Evolutionary conservation across 2,113 vertebrate species (phyloP).

Genomic region (Tachysurus vachellii): DNA sequence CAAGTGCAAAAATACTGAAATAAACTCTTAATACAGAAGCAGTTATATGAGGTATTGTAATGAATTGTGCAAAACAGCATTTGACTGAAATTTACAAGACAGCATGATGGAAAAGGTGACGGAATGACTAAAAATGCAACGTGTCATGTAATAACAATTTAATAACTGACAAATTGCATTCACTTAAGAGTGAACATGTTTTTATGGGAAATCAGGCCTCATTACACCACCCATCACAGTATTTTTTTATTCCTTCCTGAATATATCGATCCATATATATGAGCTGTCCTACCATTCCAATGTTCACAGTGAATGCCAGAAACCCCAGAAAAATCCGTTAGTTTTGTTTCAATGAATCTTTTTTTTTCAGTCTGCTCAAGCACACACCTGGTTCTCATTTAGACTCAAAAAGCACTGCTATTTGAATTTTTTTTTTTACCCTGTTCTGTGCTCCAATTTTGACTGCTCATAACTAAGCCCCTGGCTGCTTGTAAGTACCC

Average conservation of each 20-base stretch:
- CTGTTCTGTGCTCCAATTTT: conserved; percentile 9
- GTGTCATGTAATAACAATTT: background rate
- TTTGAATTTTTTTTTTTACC: background rate
- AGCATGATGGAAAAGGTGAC: background rate
- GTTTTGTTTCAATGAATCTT: background rate
- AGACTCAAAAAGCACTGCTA: conserved; percentile 1
- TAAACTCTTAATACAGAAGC: too few species aligned
- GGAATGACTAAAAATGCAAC: background rate
- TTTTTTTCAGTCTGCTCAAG: background rate
- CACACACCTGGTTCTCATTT: conserved; percentile 41
- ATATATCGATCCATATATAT: background rate
- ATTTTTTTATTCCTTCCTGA: background rate
- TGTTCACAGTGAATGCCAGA: background rate
- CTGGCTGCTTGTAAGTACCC: conserved; percentile 21
- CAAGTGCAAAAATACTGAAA: too few species aligned
- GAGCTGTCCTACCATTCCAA: background rate
- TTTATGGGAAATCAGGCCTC: background rate
- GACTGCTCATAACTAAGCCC: conserved; percentile 8
- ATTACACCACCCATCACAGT: background rate
- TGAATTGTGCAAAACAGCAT: too few species aligned
- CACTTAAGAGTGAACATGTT: background rate
- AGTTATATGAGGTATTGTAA: too few species aligned
- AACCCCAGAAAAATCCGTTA: background rate
- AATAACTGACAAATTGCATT: background rate
- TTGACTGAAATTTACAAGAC: too few species aligned